Percentiles rank a stretch among this genome's conserved stretches.
phyloP scores from a whole-genome alignment of 1,140 invertebrate species.

The Lasaia peninsularis region DNA sequence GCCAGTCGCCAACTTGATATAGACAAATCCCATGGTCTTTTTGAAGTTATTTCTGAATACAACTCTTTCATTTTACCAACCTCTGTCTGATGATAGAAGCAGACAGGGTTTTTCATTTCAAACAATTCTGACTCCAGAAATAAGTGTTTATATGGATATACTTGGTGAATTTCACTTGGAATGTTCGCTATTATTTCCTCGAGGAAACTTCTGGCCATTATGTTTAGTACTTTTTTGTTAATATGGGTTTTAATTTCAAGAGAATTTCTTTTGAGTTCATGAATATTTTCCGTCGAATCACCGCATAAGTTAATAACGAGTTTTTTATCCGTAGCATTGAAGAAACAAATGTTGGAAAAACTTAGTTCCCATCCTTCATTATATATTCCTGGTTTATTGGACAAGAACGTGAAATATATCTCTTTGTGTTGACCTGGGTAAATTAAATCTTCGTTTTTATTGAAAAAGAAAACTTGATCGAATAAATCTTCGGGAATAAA shows the following conservation, averaged over 20 bases:
- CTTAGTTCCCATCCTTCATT: slow-evolving; percentile 55
- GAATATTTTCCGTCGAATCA: slow-evolving; percentile 48
- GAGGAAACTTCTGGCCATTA: slow-evolving; percentile 33
- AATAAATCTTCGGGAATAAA: slow-evolving; percentile 47
- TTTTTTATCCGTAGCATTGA: slow-evolving; percentile 40
- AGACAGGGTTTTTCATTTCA: slow-evolving; percentile 61
- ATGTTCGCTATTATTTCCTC: slow-evolving; percentile 37
- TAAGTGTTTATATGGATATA: slow-evolving; percentile 54
- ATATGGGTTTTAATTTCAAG: slow-evolving; percentile 40
- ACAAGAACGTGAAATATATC: slow-evolving; percentile 52
- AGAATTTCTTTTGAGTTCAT: slow-evolving; percentile 32
- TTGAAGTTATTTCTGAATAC: slow-evolving; percentile 49
- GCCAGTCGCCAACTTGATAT: slow-evolving; percentile 47
- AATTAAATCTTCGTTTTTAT: slow-evolving; percentile 64
- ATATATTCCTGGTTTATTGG: slow-evolving; percentile 46
- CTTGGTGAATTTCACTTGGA: slow-evolving; percentile 35
- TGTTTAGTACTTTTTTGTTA: slow-evolving; percentile 36
- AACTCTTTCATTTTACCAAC: slow-evolving; percentile 50
- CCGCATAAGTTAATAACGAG: slow-evolving; percentile 43
- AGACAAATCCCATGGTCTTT: slow-evolving; percentile 51
- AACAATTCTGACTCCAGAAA: slow-evolving; percentile 60
- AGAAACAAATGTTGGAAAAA: slow-evolving; percentile 49
- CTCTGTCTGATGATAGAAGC: slow-evolving; percentile 65
- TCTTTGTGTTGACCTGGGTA: slow-evolving; percentile 52
- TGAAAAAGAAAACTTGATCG: slow-evolving; percentile 65